A percentile compares a stretch with the other conserved stretches of the same genome.
Evolutionary conservation across 2,797 vertebrate genomes (phyloP).

Genomic region (Perodicticus potto): DNA sequence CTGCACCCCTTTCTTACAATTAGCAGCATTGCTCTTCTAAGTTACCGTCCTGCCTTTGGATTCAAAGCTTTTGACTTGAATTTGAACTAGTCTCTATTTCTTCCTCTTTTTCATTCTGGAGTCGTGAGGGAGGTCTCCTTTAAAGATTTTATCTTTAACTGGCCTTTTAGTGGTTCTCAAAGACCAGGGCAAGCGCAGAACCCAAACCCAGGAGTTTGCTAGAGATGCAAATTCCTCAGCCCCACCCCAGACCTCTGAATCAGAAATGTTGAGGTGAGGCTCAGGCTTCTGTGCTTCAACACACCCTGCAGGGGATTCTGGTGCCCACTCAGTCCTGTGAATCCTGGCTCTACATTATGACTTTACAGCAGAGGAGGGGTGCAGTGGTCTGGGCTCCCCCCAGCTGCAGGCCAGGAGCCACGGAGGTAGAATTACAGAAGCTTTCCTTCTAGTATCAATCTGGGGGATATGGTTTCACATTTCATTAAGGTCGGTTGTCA

Average conservation of each 20-base stretch:
- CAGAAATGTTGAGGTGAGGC: not conserved
- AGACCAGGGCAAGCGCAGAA: not conserved
- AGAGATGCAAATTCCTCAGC: not conserved
- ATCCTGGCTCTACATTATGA: not conserved
- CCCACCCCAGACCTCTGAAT: not conserved
- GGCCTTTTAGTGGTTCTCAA: not conserved
- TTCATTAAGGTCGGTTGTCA: slow-evolving; percentile 30
- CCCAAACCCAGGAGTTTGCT: not conserved
- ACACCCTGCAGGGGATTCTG: not conserved
- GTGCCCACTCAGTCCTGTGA: not conserved
- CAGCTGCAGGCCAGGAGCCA: not conserved
- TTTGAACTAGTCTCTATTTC: not conserved
- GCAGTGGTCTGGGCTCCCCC: not conserved
- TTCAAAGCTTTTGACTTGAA: not conserved
- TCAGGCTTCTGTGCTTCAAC: not conserved
- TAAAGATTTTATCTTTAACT: not conserved
- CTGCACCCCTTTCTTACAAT: not conserved
- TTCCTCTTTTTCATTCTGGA: not conserved
- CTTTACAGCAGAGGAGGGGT: too few species aligned
- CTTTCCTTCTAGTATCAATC: not conserved
- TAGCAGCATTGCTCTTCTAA: not conserved
- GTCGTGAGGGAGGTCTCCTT: not conserved
- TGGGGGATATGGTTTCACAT: not conserved
- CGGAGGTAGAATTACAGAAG: fast-evolving
- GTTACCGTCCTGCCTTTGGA: not conserved